Evolutionary conservation across 2,797 vertebrate species (phyloP).

Genomic region (Hydrocynus forskahlii): DNA sequence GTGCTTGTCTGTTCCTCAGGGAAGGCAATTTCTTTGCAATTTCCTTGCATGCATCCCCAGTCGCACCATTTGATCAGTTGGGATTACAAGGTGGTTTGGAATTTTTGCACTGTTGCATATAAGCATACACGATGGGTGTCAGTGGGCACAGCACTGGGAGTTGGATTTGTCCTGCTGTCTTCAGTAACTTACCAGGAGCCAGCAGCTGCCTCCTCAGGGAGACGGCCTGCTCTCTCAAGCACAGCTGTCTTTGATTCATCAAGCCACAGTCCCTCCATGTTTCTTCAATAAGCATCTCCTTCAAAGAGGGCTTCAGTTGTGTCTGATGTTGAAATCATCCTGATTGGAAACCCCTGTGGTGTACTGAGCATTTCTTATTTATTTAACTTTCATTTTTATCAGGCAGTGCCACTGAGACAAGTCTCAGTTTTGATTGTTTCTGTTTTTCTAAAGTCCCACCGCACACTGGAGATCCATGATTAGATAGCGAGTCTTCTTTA

Average conservation of each 20-base stretch:
- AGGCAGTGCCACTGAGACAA: background rate
- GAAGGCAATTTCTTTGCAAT: conserved; percentile 6
- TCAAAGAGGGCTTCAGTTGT: conserved; percentile 26
- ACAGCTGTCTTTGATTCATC: background rate
- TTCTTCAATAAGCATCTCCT: conserved; percentile 33
- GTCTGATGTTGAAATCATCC: background rate
- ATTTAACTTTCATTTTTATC: conserved; percentile 15
- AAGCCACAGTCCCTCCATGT: conserved; percentile 19
- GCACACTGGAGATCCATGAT: background rate
- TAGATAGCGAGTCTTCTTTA: background rate
- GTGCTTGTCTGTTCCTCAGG: background rate
- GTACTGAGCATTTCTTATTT: conserved; percentile 2
- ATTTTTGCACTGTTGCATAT: conserved; percentile 10
- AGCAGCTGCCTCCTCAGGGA: background rate
- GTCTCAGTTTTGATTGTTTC: background rate
- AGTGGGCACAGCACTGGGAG: conserved; percentile 25
- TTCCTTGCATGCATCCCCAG: background rate
- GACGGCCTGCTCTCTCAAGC: background rate
- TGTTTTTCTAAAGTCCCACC: background rate
- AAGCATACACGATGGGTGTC: conserved; percentile 36
- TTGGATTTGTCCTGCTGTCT: conserved; percentile 44
- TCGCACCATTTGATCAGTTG: background rate
- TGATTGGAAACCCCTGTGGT: background rate
- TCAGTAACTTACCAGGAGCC: conserved; percentile 9
- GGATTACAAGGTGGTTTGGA: background rate